Conservation (phyloP, 92 coral and sea anemone species). For the Muricea muricata region DNA sequence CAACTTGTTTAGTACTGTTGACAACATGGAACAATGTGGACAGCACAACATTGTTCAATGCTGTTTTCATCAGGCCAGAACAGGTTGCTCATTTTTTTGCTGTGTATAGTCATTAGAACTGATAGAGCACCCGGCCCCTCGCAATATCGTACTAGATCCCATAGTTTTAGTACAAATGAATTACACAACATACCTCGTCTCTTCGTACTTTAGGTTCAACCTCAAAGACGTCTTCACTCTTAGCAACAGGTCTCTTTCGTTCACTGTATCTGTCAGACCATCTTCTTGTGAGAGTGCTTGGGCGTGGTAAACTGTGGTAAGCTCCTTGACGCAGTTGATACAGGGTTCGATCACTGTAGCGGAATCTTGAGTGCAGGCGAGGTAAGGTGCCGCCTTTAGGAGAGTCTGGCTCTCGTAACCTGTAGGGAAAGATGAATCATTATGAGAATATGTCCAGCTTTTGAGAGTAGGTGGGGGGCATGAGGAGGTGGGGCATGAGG, state of each 20-base stretch:
- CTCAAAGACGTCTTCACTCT: slow-evolving; percentile 58
- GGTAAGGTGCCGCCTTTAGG: slow-evolving; percentile 86
- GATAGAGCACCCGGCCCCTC: too few species aligned
- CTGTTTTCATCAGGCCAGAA: too few species aligned
- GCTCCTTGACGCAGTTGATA: slow-evolving; percentile 95
- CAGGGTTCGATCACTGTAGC: slow-evolving; percentile 95
- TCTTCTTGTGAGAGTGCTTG: slow-evolving; percentile 57
- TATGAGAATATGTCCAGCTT: too few species aligned
- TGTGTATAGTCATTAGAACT: too few species aligned
- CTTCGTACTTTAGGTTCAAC: slow-evolving; percentile 22
- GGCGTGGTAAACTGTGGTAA: slow-evolving; percentile 65
- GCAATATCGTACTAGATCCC: too few species aligned
- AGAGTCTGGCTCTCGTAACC: slow-evolving; percentile 87
- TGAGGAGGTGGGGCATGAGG: too few species aligned
- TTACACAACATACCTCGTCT: not conserved
- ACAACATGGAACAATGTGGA: too few species aligned
- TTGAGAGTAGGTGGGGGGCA: too few species aligned
- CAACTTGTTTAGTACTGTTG: too few species aligned
- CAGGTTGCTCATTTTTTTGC: too few species aligned
- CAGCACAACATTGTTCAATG: too few species aligned
- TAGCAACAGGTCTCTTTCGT: slow-evolving; percentile 68
- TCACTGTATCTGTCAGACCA: slow-evolving; percentile 90
- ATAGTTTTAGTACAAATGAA: not conserved
- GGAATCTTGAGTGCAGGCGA: slow-evolving; percentile 88
- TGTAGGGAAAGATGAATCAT: slow-evolving; percentile 10